Base-by-base conservation (phyloP, 2,888 invertebrate species). In the Eilema sororculum region DNA sequence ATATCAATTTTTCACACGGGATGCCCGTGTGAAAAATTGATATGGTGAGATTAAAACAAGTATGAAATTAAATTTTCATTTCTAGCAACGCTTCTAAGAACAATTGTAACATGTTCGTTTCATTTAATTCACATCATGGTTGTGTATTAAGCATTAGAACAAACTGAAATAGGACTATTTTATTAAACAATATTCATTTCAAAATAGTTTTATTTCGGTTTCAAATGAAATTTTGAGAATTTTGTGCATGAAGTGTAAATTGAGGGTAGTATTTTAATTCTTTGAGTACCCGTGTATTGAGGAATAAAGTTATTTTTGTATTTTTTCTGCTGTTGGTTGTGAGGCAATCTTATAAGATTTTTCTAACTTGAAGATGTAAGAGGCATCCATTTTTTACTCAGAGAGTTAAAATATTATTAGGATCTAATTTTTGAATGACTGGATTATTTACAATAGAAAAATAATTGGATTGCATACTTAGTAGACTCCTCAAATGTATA, bases 351-450 rank as follows among this genome's bases (percentile, higher is more conserved):
- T 46, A n/a, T 57, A 13, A 33, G 13, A 37, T 13, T 28, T 28
- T 2, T 28, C 24, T 22, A 37, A 25, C 46, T 59, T 28, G 24
- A 65, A 24, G 24, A 9, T 41, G 30, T 25, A 24, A 9, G 8
- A 25, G 24, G 28, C 24, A 22, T 62, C 67, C 58, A 28, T 68
- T 68, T 37, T 68, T 71, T 69, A 69, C 72, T 77, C 71, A 20
- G 73, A 78, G 80, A 80, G 78, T 80, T 80, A 74, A 80, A 80
- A 80, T 72, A 79, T 72, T 79, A 74, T n/a, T 22, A 2, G n/a
- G n/a, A 56, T 62, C 57, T 59, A 25, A 64, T 61, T 65, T 75
- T 76, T 78, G 70, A 72, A 73, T 72, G 73, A 67, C 62, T 74
- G 71, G 28, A 10, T 13, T 46, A 65, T 56, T 37, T n/a, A 28